Percentiles rank a stretch among this genome's conserved stretches.
phyloP scores from a whole-genome alignment of 1,140 invertebrate species.

The Dendrolimus kikuchii region DNA sequence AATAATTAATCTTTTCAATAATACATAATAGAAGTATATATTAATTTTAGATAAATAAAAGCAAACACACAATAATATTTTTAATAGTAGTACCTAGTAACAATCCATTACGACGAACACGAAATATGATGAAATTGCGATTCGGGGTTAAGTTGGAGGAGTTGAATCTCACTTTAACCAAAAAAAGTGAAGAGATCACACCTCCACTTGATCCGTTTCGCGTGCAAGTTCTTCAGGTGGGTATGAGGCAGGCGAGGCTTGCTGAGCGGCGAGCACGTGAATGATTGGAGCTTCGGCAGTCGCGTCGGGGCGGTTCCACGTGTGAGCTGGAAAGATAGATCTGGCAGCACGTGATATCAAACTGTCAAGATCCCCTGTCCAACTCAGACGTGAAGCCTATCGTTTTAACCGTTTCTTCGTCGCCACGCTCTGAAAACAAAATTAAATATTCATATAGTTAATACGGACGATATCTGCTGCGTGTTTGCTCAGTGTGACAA shows the following conservation, averaged over 20 bases:
- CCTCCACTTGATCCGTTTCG: slow-evolving; percentile 72
- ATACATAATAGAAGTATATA: too few species aligned
- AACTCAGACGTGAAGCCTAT: slow-evolving; percentile 66
- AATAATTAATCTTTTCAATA: too few species aligned
- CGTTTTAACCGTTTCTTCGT: neutral
- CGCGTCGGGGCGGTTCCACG: slow-evolving; percentile 39
- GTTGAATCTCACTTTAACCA: slow-evolving; percentile 73
- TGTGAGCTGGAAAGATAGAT: slow-evolving; percentile 74
- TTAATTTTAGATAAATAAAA: too few species aligned
- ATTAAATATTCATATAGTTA: slow-evolving; percentile 15
- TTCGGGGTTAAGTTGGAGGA: slow-evolving; percentile 73
- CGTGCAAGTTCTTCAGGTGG: slow-evolving; percentile 16
- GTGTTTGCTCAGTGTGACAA: slow-evolving; percentile 41
- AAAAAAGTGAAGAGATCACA: slow-evolving; percentile 74
- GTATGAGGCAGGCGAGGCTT: neutral
- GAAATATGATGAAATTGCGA: slow-evolving; percentile 24
- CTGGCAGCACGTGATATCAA: slow-evolving; percentile 61
- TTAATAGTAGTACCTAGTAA: neutral
- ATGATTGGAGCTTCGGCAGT: neutral
- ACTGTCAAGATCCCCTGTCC: slow-evolving; percentile 72
- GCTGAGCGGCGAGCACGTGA: neutral
- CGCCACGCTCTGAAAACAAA: slow-evolving; percentile 29
- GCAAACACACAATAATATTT: neutral
- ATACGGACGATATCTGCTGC: slow-evolving; percentile 19
- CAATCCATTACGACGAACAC: neutral